A percentile compares a stretch with the other conserved stretches of the same genome.
Conservation (phyloP, 2,797 vertebrate species). For the Melanotaenia pygmaea region DNA sequence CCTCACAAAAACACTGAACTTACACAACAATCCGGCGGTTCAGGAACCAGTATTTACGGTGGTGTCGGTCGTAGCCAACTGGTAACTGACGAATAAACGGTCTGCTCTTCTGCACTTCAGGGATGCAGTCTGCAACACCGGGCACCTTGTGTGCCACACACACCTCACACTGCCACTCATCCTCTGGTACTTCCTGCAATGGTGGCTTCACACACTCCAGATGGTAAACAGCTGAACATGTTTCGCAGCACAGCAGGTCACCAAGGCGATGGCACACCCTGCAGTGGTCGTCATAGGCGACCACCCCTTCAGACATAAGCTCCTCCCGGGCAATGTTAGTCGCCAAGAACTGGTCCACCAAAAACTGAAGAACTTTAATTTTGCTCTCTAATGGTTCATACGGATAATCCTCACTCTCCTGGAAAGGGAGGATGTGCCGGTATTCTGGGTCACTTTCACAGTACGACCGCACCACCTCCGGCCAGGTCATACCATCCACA, state of each 20-base stretch:
- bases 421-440: constrained; percentile 91
- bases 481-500: constrained; percentile 98
- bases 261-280: constrained; percentile 96
- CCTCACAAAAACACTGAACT: constrained; percentile 74
- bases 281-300: constrained; percentile 97
- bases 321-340: constrained; percentile 97
- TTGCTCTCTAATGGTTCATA: constrained; percentile 95
- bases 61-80: constrained; percentile 91
- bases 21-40: constrained; percentile 93
- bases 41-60: constrained; percentile 96
- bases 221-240: constrained; percentile 96
- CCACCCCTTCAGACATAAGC: constrained; percentile 95
- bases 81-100: constrained; percentile 95
- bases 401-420: constrained; percentile 93
- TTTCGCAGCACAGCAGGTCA: constrained; percentile 97
- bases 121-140: constrained; percentile 92
- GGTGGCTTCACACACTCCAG: constrained; percentile 96
- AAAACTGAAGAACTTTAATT: constrained; percentile 95
- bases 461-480: constrained; percentile 94
- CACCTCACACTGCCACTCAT: constrained; percentile 98
- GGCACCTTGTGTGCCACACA: constrained; percentile 95
- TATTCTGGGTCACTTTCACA: constrained; percentile 96
- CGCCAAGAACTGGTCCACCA: constrained; percentile 96
- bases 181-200: constrained; percentile 95
- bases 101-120: constrained; percentile 93